A percentile compares a stretch with the other conserved stretches of the same genome.
These are phyloP conservation scores for Poecilia picta DNA, from an alignment of 2,797 vertebrate species.

Conservation along the genomic window DNA sequence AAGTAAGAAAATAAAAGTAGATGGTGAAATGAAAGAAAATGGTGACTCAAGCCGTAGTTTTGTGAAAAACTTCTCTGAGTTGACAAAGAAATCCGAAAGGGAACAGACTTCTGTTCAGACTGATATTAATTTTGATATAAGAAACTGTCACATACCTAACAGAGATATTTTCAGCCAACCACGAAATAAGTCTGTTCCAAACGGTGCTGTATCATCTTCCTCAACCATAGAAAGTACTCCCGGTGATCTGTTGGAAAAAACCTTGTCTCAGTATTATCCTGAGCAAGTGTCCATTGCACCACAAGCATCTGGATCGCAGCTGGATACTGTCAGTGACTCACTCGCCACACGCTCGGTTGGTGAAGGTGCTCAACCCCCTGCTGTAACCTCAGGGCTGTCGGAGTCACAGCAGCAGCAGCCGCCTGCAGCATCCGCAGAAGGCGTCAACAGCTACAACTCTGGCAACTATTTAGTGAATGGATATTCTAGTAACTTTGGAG, in stretches of 20 bases:
- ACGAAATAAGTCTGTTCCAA: conserved; percentile 87
- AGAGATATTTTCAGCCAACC: conserved; percentile 85
- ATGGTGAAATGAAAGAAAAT: conserved; percentile 81
- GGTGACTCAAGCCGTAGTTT: conserved; percentile 69
- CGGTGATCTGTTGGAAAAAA: conserved; percentile 91
- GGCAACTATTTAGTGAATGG: conserved; percentile 80
- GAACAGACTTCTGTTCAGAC: conserved; percentile 76
- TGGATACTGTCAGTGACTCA: conserved; percentile 84
- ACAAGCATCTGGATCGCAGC: conserved; percentile 87
- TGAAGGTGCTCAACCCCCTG: conserved; percentile 80
- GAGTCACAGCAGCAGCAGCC: conserved; percentile 84
- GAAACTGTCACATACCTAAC: conserved; percentile 83
- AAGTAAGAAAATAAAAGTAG: conserved; percentile 85
- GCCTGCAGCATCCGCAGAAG: conserved; percentile 76
- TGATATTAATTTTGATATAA: conserved; percentile 80
- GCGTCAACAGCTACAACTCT: conserved; percentile 76
- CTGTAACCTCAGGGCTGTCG: conserved; percentile 93
- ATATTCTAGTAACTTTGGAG: conserved; percentile 82
- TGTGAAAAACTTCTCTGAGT: conserved; percentile 77
- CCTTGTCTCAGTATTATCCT: conserved; percentile 91
- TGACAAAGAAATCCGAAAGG: conserved; percentile 69
- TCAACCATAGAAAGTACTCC: conserved; percentile 87
- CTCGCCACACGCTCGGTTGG: conserved; percentile 82
- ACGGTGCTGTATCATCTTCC: conserved; percentile 91
- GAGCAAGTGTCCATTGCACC: conserved; percentile 89